A percentile compares a stretch with the other conserved stretches of the same genome.
Evolutionary conservation across 1,140 invertebrate genomes (phyloP).

Genomic region (Macrocentrus cingulum): DNA sequence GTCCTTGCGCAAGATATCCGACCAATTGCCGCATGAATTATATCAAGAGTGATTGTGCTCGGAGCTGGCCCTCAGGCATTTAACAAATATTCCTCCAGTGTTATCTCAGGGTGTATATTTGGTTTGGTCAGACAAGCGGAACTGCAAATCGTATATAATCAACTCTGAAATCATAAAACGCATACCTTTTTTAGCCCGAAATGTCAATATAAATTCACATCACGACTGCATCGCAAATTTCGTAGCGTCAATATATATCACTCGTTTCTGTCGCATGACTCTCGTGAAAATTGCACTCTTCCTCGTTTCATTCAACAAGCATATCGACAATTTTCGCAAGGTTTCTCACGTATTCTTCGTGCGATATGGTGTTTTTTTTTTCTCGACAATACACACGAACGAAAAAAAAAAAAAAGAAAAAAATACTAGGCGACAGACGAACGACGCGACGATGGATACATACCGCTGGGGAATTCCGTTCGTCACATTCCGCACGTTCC

Average conservation of each 20-base stretch:
- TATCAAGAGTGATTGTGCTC: no score
- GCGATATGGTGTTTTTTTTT: slow-evolving; percentile 36
- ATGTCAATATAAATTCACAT: slow-evolving; percentile 1
- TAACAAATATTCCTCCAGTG: no score
- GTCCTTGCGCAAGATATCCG: no score
- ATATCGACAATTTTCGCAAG: slow-evolving; percentile 34
- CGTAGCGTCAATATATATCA: slow-evolving; percentile 5
- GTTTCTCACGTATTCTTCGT: slow-evolving; percentile 39
- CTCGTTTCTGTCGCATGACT: slow-evolving; percentile 10
- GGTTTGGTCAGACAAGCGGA: no score
- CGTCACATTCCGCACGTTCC: slow-evolving; percentile 4
- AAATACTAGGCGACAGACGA: not conserved
- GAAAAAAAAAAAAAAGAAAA: not conserved
- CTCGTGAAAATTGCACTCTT: slow-evolving; percentile 14
- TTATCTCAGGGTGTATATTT: no score
- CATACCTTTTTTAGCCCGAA: no score
- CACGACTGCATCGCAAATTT: slow-evolving; percentile 2
- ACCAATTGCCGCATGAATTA: no score
- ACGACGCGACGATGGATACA: slow-evolving; percentile 1
- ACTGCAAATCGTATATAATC: no score
- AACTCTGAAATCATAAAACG: no score
- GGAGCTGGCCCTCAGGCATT: no score
- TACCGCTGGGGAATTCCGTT: slow-evolving; percentile 3
- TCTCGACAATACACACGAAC: not conserved
- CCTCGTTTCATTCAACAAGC: slow-evolving; percentile 19